Evolutionary conservation across 2,888 invertebrate species (phyloP), one percentile per base, ranked within the genome.

Genomic region (Acrobasis repandana): DNA sequence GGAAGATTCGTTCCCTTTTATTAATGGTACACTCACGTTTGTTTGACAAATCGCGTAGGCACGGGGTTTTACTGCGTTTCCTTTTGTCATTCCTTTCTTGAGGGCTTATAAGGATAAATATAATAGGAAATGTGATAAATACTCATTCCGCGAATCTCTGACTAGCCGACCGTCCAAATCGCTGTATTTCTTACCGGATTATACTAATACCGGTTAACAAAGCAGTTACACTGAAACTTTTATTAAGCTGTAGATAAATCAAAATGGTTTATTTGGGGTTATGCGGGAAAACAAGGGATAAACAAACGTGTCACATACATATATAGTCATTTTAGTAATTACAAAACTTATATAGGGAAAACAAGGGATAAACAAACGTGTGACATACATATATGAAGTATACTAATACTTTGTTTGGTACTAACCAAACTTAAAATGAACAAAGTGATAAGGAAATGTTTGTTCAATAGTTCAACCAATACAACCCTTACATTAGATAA

Each of bases 21-120:
- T 89, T 86, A 86, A 90, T 90, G 88, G 83, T 76, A 83, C 81
- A 79, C 82, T 86, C 82, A 86, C 85, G 85, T 84, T 85, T 82
- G 77, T 79, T 83, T 86, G 87, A 88, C 82, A 88, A 87, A 86
- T 86, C 73, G 80, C 74, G 71, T 77, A 77, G 78, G 71, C 57
- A 38, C 15, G 14, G 57, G 33, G 11, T 54, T 61, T 43, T 43
- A 52, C 34, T 62, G 34, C 46, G 58, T 61, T 61, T 61, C 56
- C 52, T 60, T 46, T 50, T 60, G 56, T 56, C 46, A 46, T 47
- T 52, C 16, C 11, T 11, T 60, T 52, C 43, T 46, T 52, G 46
- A 28, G 28, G 33, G 20, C 38, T 47, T 46, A 28, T 14, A 14
- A 15, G 28, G 48, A 36, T 38, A 52, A 52, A 52, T 46, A 52